phyloP scores from a whole-genome alignment of 2,113 vertebrate species.

The Saccopteryx bilineata region DNA sequence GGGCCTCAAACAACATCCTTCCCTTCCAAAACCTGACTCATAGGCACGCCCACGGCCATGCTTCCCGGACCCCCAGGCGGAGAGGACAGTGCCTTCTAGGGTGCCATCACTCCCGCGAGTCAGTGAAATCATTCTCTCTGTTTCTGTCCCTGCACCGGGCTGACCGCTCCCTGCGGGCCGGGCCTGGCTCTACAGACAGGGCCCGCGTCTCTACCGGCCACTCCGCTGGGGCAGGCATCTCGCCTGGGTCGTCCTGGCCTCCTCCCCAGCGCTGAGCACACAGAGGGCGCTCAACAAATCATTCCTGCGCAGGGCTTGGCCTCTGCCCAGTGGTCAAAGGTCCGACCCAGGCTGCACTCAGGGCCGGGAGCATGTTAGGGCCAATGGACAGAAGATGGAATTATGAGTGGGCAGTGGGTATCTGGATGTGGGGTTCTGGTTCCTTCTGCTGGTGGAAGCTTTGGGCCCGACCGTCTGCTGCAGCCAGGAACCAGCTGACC shows the following conservation, averaged over 20 bases:
- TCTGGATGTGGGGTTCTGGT: background rate
- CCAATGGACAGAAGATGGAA: background rate
- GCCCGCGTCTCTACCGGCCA: fast-evolving
- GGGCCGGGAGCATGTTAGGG: fast-evolving
- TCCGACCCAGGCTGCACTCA: background rate
- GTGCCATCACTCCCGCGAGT: background rate
- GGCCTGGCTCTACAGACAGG: background rate
- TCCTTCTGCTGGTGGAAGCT: background rate
- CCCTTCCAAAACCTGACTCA: background rate
- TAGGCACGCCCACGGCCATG: background rate
- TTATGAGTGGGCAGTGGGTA: background rate
- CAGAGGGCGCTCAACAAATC: background rate
- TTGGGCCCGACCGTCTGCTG: background rate
- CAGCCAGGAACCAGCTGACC: background rate
- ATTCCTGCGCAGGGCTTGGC: background rate
- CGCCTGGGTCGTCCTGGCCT: background rate
- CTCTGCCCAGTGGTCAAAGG: background rate
- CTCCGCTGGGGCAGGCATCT: fast-evolving
- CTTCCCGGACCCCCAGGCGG: background rate
- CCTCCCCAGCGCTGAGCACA: background rate
- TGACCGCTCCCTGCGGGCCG: background rate
- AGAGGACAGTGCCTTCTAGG: background rate
- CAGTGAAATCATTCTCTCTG: background rate
- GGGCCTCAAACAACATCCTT: background rate
- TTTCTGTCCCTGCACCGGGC: background rate